These are phyloP conservation scores for Montipora foliosa DNA, from an alignment of 64 coral and sea anemone species.

Conservation along the genomic window DNA sequence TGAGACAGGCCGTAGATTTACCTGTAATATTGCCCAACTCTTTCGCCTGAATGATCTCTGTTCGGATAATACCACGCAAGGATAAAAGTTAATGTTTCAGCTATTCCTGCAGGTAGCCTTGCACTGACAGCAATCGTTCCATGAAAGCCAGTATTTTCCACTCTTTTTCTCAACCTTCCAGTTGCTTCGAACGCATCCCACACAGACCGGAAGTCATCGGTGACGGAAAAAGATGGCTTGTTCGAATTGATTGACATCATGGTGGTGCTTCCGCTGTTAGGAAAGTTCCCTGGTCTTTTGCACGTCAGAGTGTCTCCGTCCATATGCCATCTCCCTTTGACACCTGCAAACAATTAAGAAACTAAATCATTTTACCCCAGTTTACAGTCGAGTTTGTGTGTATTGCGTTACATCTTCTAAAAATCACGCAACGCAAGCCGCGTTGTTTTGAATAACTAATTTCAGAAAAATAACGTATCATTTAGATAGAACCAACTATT, in stretches of 20 bases:
- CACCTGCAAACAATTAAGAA: conserved; percentile 40
- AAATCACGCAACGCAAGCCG: neutral
- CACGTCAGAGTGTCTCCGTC: conserved; percentile 69
- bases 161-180: conserved; percentile 62
- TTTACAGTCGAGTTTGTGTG: neutral
- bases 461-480: neutral
- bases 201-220: conserved; percentile 70
- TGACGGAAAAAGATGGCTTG: conserved; percentile 73
- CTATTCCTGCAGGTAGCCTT: conserved; percentile 71
- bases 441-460: neutral
- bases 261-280: conserved; percentile 80
- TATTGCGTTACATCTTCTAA: neutral
- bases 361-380: neutral
- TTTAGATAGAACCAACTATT: no score
- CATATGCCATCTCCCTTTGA: conserved; percentile 67
- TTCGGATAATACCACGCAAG: conserved; percentile 91
- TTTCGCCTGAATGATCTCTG: conserved; percentile 81
- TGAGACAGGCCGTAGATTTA: neutral
- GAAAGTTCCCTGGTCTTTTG: conserved; percentile 62
- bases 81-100: conserved; percentile 81
- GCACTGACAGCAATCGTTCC: conserved; percentile 71
- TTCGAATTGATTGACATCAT: conserved; percentile 78
- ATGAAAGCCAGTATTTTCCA: conserved; percentile 76
- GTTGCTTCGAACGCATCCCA: conserved; percentile 77
- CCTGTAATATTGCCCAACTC: conserved; percentile 88